Evolutionary conservation across 1,140 invertebrate species (phyloP).

Genomic region (Trichonephila clavipes): DNA sequence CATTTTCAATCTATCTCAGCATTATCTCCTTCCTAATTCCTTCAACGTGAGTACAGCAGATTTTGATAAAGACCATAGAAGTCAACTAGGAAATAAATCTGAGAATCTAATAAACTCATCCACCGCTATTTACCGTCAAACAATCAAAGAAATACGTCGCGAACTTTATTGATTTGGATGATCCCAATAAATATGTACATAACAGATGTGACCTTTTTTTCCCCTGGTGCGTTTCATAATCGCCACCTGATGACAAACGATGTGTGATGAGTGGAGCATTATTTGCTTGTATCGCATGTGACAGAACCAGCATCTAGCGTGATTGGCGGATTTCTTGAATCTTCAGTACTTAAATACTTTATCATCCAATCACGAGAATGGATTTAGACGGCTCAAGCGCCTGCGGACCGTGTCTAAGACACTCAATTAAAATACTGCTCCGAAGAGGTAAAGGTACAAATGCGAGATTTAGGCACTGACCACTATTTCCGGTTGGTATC

Average conservation of each 20-base stretch:
- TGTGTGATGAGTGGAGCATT: background rate
- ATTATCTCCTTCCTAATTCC: too few species aligned
- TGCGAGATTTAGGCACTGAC: background rate
- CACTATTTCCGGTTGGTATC: constrained; percentile 35
- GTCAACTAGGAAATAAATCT: background rate
- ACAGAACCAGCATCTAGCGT: background rate
- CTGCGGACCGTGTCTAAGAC: constrained; percentile 49
- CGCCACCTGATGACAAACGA: background rate
- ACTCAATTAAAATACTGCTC: constrained; percentile 28
- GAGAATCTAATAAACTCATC: constrained; percentile 34
- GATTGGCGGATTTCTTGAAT: constrained; percentile 10
- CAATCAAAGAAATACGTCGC: background rate
- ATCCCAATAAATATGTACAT: background rate
- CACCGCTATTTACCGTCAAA: background rate
- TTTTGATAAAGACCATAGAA: background rate
- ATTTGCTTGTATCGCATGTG: background rate
- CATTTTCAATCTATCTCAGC: too few species aligned
- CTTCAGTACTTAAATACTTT: constrained; percentile 16
- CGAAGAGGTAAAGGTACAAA: background rate
- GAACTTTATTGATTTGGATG: constrained; percentile 22
- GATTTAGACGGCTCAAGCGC: constrained; percentile 6
- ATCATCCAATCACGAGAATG: constrained; percentile 27
- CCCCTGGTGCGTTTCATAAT: constrained; percentile 15
- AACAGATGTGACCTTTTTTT: background rate
- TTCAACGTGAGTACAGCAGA: too few species aligned